Base-by-base conservation (phyloP, 2,797 vertebrate species). In the Nothura maculosa region DNA sequence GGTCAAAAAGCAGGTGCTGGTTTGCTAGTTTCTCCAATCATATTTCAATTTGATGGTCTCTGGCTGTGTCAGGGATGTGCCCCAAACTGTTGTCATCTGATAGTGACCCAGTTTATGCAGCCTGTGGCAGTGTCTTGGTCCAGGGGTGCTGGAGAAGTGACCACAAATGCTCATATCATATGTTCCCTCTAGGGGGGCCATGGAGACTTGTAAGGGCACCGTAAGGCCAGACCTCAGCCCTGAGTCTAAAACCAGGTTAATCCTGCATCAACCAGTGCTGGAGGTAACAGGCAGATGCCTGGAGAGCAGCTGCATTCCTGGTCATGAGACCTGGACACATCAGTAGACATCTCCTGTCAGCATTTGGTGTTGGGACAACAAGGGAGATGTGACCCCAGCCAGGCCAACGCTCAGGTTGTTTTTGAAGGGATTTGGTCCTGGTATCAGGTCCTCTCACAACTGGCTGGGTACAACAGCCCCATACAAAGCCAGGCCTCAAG, bases 1-100 rank as follows among this genome's bases (percentile, higher is more conserved):
- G 27, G 27, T 27, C 47, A 9, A 38, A 55, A n/a, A 20, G 9
- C 54, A 55, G 1, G 25, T 1, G 2, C 10, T 1, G 1, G 10
- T 81, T 61, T 2, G 2, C 10, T 1, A 1, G 12, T 81, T 61
- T 58, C 69, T 58, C 21, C 0, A 0, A 6, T 62, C 9, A 5
- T 43, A 32, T 15, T 81, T 80, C 2, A 2, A 83, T 91, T 52
- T 64, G 10, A 25, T 80, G 40, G 12, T 82, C 6, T 89, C 27
- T 60, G 64, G 28, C 24, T 18, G 43, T 50, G 17, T 50, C 61
- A 64, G 27, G 54, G 24, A 21, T 0, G 2, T 63, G 34, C 9
- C 32, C 42, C 72, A 36, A 62, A 62, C 28, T 12, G 22, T 72
- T n/a, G 32, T 72, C 42, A 28, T 30, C 34, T 36, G 5, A 48